Base-by-base conservation (phyloP, 2,888 invertebrate genomes). In the Rhodophaea formosa region DNA sequence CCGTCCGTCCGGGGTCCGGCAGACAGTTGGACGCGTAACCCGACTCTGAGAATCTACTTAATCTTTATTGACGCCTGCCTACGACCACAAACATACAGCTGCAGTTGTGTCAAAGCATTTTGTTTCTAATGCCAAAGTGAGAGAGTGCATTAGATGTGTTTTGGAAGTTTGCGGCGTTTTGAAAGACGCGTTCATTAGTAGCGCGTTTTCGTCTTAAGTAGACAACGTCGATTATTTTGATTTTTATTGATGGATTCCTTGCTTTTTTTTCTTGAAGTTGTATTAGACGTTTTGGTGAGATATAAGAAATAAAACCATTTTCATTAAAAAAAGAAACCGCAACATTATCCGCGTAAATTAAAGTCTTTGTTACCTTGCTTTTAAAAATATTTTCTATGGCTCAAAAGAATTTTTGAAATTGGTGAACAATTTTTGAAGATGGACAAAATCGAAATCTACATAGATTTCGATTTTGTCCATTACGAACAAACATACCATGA, bases 161-260 rank as follows among this genome's bases (percentile, higher is more conserved):
- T 10, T 3, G 17, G 62, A 65, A 61, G 60, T 63, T 68, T 67
- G 70, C 63, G 58, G 63, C 57, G 66, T 56, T 57, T 64, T 59
- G 59, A 60, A 67, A 67, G 68, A 61, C 68, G 55, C 62, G 79
- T 80, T 83, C 79, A 83, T 84, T 84, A 82, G 82, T 75, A 75
- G 75, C 76, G 72, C 73, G 77, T 81, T 81, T 81, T 77, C 74
- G 68, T 74, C 70, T 77, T 81, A 82, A 79, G 80, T 75, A 75
- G 79, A 80, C 80, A 78, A 72, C 71, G 77, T 79, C 74, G 75
- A 75, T 75, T 75, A 73, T 74, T 72, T 76, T 74, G 74, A 79
- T 78, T 77, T 77, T 74, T 80, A 75, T 78, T 77, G 70, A 77
- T 73, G 70, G 72, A 62, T 69, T 65, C 70, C 65, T 64, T 65